Conservation (phyloP, 1,140 invertebrate species). For the Drosophila erecta region DNA sequence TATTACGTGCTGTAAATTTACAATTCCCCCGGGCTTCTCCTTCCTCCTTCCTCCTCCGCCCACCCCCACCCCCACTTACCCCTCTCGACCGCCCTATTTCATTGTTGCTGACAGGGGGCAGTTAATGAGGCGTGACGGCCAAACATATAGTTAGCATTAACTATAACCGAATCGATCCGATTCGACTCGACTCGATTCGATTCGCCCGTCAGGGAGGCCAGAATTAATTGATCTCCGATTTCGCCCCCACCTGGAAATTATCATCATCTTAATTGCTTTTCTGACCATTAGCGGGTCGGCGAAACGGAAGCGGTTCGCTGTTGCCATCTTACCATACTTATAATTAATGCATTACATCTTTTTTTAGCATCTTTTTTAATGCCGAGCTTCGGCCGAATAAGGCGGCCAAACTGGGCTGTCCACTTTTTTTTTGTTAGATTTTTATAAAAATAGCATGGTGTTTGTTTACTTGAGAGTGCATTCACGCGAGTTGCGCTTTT, state of each 20-base stretch:
- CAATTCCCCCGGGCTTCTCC: slow-evolving; percentile 20
- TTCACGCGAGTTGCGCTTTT: not conserved
- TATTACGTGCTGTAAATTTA: slow-evolving; percentile 50
- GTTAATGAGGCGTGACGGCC: slow-evolving; percentile 43
- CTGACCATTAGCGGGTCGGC: slow-evolving; percentile 23
- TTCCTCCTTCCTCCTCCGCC: too few species aligned
- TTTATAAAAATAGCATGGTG: not conserved
- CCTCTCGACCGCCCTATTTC: not conserved
- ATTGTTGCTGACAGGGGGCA: slow-evolving; percentile 22
- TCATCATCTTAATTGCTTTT: slow-evolving; percentile 37
- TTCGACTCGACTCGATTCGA: not conserved
- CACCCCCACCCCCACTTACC: too few species aligned
- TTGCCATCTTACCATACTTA: slow-evolving; percentile 20
- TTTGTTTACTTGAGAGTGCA: not conserved
- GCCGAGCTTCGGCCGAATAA: not conserved
- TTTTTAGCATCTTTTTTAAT: not conserved
- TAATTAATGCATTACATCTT: slow-evolving; percentile 12
- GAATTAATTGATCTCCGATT: slow-evolving; percentile 23
- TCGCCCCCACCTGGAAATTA: slow-evolving; percentile 21
- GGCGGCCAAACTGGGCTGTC: slow-evolving; percentile 8
- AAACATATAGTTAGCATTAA: slow-evolving; percentile 48
- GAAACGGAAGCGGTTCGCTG: slow-evolving; percentile 28
- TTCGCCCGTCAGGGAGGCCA: not conserved
- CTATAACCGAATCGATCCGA: slow-evolving; percentile 18
- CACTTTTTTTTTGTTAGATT: slow-evolving; percentile 4